A percentile compares a stretch with the other conserved stretches of the same genome.
Evolutionary conservation across 2,113 vertebrate species (phyloP).

Genomic region (Hemiscyllium ocellatum): DNA sequence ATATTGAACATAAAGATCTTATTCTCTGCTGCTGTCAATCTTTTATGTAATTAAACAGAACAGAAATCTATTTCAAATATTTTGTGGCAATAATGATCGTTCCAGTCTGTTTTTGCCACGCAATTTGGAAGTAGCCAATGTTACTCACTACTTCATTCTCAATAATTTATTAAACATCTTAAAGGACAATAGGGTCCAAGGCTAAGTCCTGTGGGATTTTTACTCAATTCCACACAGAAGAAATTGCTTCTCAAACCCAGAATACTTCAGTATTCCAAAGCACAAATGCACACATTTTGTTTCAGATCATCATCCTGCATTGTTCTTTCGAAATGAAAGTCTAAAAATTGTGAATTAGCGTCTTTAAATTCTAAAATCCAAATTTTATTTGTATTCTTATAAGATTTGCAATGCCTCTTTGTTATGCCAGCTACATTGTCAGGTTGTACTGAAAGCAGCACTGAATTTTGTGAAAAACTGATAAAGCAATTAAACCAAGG

Average conservation of each 20-base stretch:
- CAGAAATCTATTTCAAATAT: neutral
- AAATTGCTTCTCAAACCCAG: neutral
- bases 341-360: neutral
- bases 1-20: neutral
- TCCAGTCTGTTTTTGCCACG: neutral
- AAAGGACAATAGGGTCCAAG: neutral
- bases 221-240: neutral
- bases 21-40: neutral
- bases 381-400: neutral
- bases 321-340: neutral
- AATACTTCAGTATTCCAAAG: neutral
- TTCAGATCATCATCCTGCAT: neutral
- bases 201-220: neutral
- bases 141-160: too few relatives aligned
- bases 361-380: neutral
- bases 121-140: neutral
- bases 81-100: neutral
- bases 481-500: neutral
- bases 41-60: neutral
- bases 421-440: neutral
- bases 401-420: neutral
- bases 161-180: neutral
- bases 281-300: neutral
- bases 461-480: neutral
- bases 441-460: neutral